phyloP scores from a whole-genome alignment of 2,113 vertebrate species.

The Cisticola juncidis region DNA sequence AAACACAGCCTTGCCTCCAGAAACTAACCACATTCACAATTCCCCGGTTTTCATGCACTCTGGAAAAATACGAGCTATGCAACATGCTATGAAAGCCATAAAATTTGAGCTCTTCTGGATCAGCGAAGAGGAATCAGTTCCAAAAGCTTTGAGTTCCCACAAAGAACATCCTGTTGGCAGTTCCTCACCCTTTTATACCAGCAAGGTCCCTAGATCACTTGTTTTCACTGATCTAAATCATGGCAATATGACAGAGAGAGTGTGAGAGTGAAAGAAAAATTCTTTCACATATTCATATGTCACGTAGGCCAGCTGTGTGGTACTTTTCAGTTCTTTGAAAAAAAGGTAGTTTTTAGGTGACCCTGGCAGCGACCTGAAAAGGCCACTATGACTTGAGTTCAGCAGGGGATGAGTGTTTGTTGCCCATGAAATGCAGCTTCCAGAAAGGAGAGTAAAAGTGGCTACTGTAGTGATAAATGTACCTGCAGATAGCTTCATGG shows the following conservation, averaged over 20 bases:
- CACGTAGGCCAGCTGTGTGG: background rate
- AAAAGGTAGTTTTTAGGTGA: background rate
- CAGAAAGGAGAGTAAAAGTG: background rate
- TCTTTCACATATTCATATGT: background rate
- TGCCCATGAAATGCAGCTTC: background rate
- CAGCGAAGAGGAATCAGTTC: slow-evolving; percentile 18
- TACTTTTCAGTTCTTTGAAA: background rate
- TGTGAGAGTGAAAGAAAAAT: background rate
- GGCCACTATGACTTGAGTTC: background rate
- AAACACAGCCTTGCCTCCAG: background rate
- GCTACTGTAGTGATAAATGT: slow-evolving; percentile 22
- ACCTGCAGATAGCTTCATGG: slow-evolving; percentile 41
- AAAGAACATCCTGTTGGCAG: slow-evolving; percentile 45
- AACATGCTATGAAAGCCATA: slow-evolving; percentile 38
- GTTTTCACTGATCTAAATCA: slow-evolving; percentile 17
- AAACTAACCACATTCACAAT: slow-evolving; percentile 11
- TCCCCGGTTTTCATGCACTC: background rate
- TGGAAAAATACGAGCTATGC: slow-evolving; percentile 36
- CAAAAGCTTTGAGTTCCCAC: slow-evolving; percentile 44
- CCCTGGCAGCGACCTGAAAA: background rate
- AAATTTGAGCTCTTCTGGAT: slow-evolving; percentile 63
- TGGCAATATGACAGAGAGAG: background rate
- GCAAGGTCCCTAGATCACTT: slow-evolving; percentile 13
- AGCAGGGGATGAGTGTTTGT: background rate
- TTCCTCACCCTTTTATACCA: slow-evolving; percentile 30